Evolutionary conservation across 2,797 vertebrate genomes (phyloP), one percentile per base, ranked within the genome.

Genomic region (Lophius americanus): DNA sequence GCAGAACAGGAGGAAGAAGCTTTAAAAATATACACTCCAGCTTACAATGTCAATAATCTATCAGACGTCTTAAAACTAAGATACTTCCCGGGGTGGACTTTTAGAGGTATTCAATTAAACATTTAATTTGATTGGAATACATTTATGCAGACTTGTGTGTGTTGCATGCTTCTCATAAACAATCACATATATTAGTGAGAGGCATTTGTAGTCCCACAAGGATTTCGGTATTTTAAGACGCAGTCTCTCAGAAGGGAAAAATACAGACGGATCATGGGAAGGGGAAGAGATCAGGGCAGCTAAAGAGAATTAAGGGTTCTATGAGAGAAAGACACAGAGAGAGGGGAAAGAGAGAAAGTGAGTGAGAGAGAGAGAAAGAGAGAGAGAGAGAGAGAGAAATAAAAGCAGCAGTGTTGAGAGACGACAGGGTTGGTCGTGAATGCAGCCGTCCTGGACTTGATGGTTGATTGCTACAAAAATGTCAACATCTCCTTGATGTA

Each of bases 381-480:
- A 44, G 23, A 32, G 44, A 4, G 51, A 51, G 33, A 2, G 56
- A 13, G 52, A 39, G 9, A n/a, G 73, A 87, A 85, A 90, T 92
- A 92, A 94, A 93, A 91, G 64, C 53, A 63, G 73, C 44, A n/a
- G 82, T 80, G 91, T 86, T 92, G 92, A 95, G 92, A 94, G 92
- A 93, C 58, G 75, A 60, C 78, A 71, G 89, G 91, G 70, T 70
- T 68, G 85, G 72, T 73, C 12, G 56, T 89, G 89, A 93, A 90
- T 83, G 86, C 80, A 88, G 84, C 88, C 68, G 84, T 88, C 92
- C 66, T 65, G 81, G 59, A 87, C 83, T 91, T 78, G 77, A 96
- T 92, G 93, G 91, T 91, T 92, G 88, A 94, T 74, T 76, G 92
- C 90, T 77, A 89, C 82, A 94, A 92, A 92, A 92, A 94, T 94